Percentiles rank a stretch among this genome's conserved stretches.
These are phyloP conservation scores for Platycercus adscitus DNA, from an alignment of 2,113 vertebrate species.

Conservation along the genomic window DNA sequence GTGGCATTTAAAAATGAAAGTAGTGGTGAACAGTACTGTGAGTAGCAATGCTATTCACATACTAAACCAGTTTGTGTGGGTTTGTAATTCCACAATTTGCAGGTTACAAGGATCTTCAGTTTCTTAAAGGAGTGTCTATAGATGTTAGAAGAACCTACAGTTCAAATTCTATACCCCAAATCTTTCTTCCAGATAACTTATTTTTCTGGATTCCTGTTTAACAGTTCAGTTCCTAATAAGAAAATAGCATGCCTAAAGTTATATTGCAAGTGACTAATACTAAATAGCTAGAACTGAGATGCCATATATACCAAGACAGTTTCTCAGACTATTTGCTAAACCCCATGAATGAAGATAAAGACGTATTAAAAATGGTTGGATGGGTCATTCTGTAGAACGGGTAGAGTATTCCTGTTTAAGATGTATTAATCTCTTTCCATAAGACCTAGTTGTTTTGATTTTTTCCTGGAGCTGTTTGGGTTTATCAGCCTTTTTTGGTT, in stretches of 20 bases:
- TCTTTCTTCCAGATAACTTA: background rate
- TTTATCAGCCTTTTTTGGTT: background rate
- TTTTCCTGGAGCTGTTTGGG: background rate
- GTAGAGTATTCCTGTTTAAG: background rate
- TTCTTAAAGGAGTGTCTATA: background rate
- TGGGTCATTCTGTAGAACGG: background rate
- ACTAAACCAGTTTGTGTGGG: background rate
- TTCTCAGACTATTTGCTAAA: background rate
- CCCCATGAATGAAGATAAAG: background rate
- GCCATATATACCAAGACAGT: background rate
- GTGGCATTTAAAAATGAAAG: conserved; percentile 15
- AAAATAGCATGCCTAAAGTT: background rate
- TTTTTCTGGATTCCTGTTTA: background rate
- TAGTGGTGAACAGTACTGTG: background rate
- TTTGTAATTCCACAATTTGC: background rate
- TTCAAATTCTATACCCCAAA: background rate
- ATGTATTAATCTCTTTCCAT: background rate
- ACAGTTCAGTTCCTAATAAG: background rate
- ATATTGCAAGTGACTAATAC: background rate
- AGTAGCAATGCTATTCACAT: background rate
- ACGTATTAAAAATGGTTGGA: background rate
- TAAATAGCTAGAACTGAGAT: background rate
- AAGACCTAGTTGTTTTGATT: background rate
- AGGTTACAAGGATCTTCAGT: background rate
- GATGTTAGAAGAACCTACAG: fast-evolving